Base-by-base conservation (phyloP, 1,140 invertebrate species). In the Diachasmimorpha longicaudata region DNA sequence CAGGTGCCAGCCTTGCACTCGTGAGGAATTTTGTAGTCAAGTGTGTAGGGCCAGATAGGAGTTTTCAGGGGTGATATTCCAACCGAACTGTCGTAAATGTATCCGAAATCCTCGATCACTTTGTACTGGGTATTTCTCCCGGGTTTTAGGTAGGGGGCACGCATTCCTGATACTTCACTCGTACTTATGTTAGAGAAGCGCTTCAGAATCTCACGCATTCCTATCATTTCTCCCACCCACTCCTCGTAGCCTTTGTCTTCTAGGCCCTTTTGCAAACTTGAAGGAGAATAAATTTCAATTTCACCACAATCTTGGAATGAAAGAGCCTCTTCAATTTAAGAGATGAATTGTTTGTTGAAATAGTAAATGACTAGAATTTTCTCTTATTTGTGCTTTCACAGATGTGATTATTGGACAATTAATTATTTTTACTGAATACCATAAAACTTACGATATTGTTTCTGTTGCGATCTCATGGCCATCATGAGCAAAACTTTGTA, bases 21-120 rank as follows among this genome's bases (percentile, higher is more conserved):
- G 84, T 97, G 96, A 16, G 96, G 93, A 78, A 97, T 96, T 88
- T 95, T 95, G 86, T 95, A 96, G 86, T 98, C 96, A 0, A 97
- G 91, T 0, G 97, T 97, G 87, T 98, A 98, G 0, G 97, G 97
- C 97, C 97, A 98, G 55, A 97, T 93, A n/a, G 96, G 96, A 36
- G 93, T 90, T 77, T 92, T 91, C 0, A 92, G 86, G n/a, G 95
- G 94, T 1, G 96, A 96, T 25, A 95, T 95, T 46, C 95, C 94
- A 76, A 98, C 92, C 1, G 95, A 97, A 81, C 96, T 97, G 84
- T 98, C 96, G 86, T 97, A 98, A 78, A 96, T 95, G 84, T 96
- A 97, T 4, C 95, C 95, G 85, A 96, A 97, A 85, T 97, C 96
- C 90, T 96, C 94, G 58, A 97, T 86, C 19, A 97, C 95, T 90